Evolutionary conservation across 2,888 invertebrate species (phyloP).

Genomic region (Syrista parreyssii): DNA sequence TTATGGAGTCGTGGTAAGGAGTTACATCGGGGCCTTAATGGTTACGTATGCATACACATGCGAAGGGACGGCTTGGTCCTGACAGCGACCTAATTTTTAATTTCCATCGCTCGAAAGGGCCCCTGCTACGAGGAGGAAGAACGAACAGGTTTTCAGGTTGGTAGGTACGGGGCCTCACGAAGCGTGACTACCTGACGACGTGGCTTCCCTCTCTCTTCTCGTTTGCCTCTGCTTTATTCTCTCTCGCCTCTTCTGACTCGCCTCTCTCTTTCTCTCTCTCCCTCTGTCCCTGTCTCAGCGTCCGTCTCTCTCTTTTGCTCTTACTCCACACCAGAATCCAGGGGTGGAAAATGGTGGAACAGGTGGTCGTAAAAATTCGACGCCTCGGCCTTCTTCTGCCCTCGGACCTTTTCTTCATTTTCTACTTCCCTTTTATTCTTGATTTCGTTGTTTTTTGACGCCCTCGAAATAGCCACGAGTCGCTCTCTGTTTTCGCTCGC

Average conservation of each 20-base stretch:
- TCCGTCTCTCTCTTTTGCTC: slow-evolving; percentile 18
- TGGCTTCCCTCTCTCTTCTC: slow-evolving; percentile 21
- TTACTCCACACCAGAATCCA: slow-evolving; percentile 28
- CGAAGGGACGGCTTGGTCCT: slow-evolving; percentile 19
- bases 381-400: slow-evolving; percentile 34
- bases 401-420: slow-evolving; percentile 12
- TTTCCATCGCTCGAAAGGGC: slow-evolving; percentile 38
- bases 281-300: neutral
- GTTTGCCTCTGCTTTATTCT: neutral
- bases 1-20: neutral
- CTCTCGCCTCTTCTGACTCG: neutral
- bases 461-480: neutral
- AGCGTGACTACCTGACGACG: slow-evolving; percentile 58
- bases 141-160: slow-evolving; percentile 58
- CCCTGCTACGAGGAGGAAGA: slow-evolving; percentile 12
- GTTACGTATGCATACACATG: neutral
- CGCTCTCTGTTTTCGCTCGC: neutral
- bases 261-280: neutral
- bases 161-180: slow-evolving; percentile 46
- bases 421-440: slow-evolving; percentile 12
- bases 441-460: neutral
- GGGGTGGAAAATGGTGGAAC: slow-evolving; percentile 55
- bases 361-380: slow-evolving; percentile 52
- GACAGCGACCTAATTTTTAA: slow-evolving; percentile 47
- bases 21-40: neutral